Evolutionary conservation across 2,797 vertebrate genomes (phyloP), one percentile per base, ranked within the genome.

Genomic region (Pitangus sulphuratus): DNA sequence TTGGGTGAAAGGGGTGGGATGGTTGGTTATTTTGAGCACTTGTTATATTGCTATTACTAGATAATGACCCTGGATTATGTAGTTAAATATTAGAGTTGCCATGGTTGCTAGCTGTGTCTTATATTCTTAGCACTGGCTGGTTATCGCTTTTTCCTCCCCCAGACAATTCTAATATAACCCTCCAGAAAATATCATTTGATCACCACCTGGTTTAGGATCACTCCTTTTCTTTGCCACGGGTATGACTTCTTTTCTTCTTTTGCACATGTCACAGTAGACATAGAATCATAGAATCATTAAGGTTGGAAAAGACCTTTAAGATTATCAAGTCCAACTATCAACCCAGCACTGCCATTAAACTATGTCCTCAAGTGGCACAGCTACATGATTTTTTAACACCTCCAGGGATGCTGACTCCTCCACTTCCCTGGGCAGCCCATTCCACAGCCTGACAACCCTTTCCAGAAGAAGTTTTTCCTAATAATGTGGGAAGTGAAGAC

Each of bases 31-130:
- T 97, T 95, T 93, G 80, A 93, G 94, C 89, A 84, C 95, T 96
- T 88, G 89, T 94, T 94, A 91, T 95, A 96, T 96, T 95, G 79
- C 96, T 96, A 96, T 97, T 96, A 96, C 85, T 88, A 97, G 95
- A 93, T 94, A 96, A 95, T 95, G 95, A 95, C 96, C 89, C 83
- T 91, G 93, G 93, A 95, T 95, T 94, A 90, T 93, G 96, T 76
- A 94, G 95, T 96, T 96, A 94, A 97, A 95, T 95, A 96, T 95
- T 96, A 95, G 91, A 90, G 95, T 96, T 97, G 77, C 91, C 96
- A 95, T 96, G 91, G 96, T 95, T 96, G 96, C 96, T 93, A 64
- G 83, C 77, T 93, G 21, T 90, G 91, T 88, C 88, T 94, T 90
- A 70, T 96, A 96, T 95, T 95, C 91, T 96, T 97, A 97, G 96